Evolutionary conservation across 2,797 vertebrate species (phyloP).

Genomic region (Myiotriccus ornatus): DNA sequence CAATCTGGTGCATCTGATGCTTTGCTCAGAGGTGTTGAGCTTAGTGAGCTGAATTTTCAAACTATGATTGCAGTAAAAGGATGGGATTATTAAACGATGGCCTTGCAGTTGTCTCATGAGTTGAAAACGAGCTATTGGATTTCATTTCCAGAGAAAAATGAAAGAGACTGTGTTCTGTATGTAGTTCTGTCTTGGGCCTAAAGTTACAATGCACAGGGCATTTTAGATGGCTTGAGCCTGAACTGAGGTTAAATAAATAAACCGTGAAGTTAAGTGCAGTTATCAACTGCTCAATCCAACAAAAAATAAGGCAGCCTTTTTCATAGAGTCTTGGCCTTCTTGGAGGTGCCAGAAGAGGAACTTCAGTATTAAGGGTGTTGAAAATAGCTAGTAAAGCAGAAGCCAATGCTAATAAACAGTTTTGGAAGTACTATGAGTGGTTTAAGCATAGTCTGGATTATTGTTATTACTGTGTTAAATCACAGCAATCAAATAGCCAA

Average conservation of each 20-base stretch:
- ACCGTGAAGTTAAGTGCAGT: slow-evolving; percentile 7
- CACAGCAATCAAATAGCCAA: slow-evolving; percentile 60
- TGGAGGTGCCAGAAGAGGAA: slow-evolving; percentile 37
- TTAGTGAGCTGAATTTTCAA: background rate
- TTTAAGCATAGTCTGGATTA: slow-evolving; percentile 66
- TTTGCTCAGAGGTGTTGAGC: background rate
- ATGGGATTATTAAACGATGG: background rate
- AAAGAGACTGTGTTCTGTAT: background rate
- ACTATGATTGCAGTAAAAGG: background rate
- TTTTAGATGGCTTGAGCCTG: slow-evolving; percentile 13
- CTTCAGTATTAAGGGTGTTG: slow-evolving; percentile 56
- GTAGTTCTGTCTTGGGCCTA: background rate
- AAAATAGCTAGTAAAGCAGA: slow-evolving; percentile 65
- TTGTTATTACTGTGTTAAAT: slow-evolving; percentile 73
- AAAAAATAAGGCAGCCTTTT: slow-evolving; percentile 48
- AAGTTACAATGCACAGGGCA: background rate
- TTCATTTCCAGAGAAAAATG: background rate
- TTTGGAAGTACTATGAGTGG: slow-evolving; percentile 58
- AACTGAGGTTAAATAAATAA: slow-evolving; percentile 44
- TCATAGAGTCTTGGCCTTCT: slow-evolving; percentile 10
- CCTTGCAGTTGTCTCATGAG: background rate
- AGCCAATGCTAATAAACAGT: slow-evolving; percentile 76
- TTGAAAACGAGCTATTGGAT: background rate
- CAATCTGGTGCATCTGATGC: background rate
- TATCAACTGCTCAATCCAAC: slow-evolving; percentile 33